Base-by-base conservation (phyloP, 35 echinoderm and acorn worm genomes). In the Ophioderma brevispina region DNA sequence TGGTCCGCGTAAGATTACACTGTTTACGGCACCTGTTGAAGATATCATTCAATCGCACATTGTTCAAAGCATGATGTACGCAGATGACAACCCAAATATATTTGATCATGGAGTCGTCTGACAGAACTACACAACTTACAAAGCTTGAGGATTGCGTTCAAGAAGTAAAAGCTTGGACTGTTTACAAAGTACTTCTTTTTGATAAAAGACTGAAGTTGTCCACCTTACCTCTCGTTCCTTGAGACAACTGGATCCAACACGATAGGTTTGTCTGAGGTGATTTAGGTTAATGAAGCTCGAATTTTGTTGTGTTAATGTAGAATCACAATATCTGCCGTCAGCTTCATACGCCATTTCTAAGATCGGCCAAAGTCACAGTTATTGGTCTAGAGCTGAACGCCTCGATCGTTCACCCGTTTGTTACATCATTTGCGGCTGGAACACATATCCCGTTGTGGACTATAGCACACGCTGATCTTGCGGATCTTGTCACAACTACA, bases 81-180 rank as follows among this genome's bases (percentile, higher is more conserved):
- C 85, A 8, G 94, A 95, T 28, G 85, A 95, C 81, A 88, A n/a
- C 89, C 85, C 92, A 90, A 70, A 11, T 89, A 0, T 93, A 93
- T 59, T 14, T 78, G 85, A 18, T 75, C n/a, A 63, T 87, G 35
- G 30, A 75, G 2, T 40, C 84, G 13, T 86, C 55, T 0, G 59
- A 86, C 23, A 70, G 59, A 70, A 25, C 15, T 70, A 25, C 59
- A 18, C 15, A 70, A 70, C 15, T 70, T 70, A 18, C 15, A 30
- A 18, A 70, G 23, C 59, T 70, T 70, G 59, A 70, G 23, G 59
- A 70, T 3, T 70, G 59, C n/a, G 59, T 70, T 13, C 59, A 25
- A 25, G 59, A 70, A 30, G 59, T 70, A 4, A 70, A 70, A 25
- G 28, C 17, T 70, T 70, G 59, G 59, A 70, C 59, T 2, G 59